Percentiles rank a stretch among this genome's conserved stretches.
Conservation (phyloP, 2,797 vertebrate species). For the Onychomys arenicola region DNA sequence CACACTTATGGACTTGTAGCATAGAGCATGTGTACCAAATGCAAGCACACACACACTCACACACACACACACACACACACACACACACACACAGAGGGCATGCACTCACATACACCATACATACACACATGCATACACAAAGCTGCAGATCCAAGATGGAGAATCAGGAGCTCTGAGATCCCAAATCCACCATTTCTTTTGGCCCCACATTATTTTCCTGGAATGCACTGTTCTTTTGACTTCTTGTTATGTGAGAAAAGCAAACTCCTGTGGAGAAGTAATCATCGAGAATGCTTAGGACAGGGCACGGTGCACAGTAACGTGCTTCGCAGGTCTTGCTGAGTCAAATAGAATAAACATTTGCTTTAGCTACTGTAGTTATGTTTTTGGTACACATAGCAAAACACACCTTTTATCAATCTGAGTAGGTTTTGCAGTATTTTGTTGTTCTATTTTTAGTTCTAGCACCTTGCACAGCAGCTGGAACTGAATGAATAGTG, state of each 20-base stretch:
- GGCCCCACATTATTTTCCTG: neutral
- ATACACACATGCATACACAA: neutral
- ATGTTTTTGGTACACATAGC: neutral
- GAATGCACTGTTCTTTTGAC: neutral
- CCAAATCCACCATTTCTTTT: neutral
- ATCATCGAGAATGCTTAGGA: slow-evolving; percentile 2
- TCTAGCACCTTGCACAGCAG: neutral
- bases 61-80: too few species aligned
- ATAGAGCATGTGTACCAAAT: too few species aligned
- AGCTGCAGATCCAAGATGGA: neutral
- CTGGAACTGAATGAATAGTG: neutral
- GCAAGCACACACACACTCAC: too few species aligned
- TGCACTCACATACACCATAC: too few species aligned
- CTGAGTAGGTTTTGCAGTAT: neutral
- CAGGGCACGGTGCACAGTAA: neutral
- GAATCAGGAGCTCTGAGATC: neutral
- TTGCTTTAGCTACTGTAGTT: slow-evolving; percentile 52
- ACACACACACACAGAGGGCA: too few species aligned
- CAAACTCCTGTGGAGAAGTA: slow-evolving; percentile 54
- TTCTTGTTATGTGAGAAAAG: slow-evolving; percentile 51
- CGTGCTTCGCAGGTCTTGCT: neutral
- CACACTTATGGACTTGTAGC: too few species aligned
- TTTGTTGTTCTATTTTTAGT: slow-evolving; percentile 3
- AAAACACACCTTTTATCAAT: neutral
- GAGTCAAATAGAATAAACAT: slow-evolving; percentile 34